Evolutionary conservation across 2,797 vertebrate species (phyloP).

Genomic region (Tapera naevia): DNA sequence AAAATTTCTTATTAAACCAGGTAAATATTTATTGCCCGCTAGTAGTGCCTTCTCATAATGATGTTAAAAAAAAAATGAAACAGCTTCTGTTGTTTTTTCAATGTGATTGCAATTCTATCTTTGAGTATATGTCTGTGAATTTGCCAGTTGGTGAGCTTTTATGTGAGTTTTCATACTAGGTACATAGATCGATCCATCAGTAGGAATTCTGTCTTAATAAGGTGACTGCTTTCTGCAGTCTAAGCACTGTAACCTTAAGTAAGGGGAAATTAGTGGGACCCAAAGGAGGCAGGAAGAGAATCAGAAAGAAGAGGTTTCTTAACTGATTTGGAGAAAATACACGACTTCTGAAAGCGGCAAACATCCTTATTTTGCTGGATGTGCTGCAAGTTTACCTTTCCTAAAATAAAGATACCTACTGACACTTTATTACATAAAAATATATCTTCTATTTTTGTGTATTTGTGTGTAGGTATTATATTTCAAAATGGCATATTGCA

Average conservation of each 20-base stretch:
- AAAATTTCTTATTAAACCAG: background rate
- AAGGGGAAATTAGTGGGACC: background rate
- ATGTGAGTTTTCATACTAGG: background rate
- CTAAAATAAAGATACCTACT: background rate
- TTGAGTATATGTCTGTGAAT: background rate
- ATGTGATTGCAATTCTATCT: background rate
- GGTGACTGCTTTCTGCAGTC: background rate
- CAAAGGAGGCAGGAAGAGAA: background rate
- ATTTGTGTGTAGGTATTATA: background rate
- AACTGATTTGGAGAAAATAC: background rate
- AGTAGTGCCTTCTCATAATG: background rate
- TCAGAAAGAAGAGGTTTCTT: background rate
- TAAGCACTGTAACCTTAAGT: background rate
- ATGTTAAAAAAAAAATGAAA: background rate
- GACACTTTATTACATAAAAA: background rate
- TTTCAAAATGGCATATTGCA: background rate
- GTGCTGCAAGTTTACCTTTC: background rate
- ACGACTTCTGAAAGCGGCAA: background rate
- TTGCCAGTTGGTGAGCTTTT: background rate
- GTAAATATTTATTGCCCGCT: background rate
- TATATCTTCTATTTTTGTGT: background rate
- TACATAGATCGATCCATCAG: background rate
- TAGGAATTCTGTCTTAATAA: background rate
- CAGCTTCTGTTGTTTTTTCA: background rate
- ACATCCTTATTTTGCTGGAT: background rate